Evolutionary conservation across 2,888 invertebrate species (phyloP), one percentile per base, ranked within the genome.

Genomic region (Norana najaformis): DNA sequence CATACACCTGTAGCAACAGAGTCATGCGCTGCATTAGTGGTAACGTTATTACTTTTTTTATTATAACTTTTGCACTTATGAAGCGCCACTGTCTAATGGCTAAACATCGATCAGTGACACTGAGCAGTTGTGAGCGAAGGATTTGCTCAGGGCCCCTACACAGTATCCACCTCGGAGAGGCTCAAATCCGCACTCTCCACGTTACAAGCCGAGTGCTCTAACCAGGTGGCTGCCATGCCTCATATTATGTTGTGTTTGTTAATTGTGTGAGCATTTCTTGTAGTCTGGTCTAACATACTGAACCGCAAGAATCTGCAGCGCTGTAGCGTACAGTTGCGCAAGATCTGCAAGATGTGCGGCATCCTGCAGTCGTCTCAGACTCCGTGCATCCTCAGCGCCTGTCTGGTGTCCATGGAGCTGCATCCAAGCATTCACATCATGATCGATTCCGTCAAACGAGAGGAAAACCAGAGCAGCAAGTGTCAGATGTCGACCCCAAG

Each of bases 361-460:
- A 96, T 97, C 92, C 96, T 98, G 95, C 90, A 92, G n/a, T 97
- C 97, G 30, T 37, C 47, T 20, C 97, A 97, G 92, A 97, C 96
- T 92, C 99, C 99, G 0, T 97, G 97, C 95, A 97, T 99, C 93
- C 96, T 99, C 92, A 98, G 98, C 92, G 99, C 99, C n/a, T 99
- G 99, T 95, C 96, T 99, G 90, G 98, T 99, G 88, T 98, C 98
- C 92, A 96, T 98, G 91, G 99, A 99, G 95, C 97, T 98, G 88
- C 98, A 98, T 95, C 96, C 96, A 23, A 96, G 97, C 93, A 96
- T 99, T 93, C 96, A 98, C 91, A 93, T 95, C 88, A 93, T 95
- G 93, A 93, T 94, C 11, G 95, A 95, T 91, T 93, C 94, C 23
- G 92, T 95, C n/a, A 94, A 94, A 91, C 88, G 90, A 47, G 92